Conservation (phyloP, 1,140 invertebrate species). For the Pentalonia nigronervosa region DNA sequence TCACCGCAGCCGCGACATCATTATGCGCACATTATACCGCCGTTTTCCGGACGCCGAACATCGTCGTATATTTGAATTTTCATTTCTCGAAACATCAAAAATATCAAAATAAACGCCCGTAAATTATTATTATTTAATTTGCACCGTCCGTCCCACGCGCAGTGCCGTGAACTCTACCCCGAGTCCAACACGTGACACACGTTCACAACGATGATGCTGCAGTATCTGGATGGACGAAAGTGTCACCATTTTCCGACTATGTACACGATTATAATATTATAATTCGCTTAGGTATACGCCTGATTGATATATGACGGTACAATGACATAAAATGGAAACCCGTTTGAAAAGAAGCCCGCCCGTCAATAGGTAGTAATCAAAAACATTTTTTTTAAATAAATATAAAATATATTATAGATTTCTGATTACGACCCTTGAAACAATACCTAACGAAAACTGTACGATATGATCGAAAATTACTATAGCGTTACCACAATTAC, state of each 20-base stretch:
- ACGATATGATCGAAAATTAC: no score
- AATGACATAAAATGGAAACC: not conserved
- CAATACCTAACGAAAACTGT: no score
- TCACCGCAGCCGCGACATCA: not conserved
- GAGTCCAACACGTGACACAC: not conserved
- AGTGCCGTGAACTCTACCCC: not conserved
- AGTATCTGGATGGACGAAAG: not conserved
- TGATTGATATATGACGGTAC: not conserved
- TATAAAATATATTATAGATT: no score
- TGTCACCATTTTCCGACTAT: not conserved
- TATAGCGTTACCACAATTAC: no score
- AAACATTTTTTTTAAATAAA: no score
- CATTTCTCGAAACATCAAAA: not conserved
- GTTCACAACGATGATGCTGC: not conserved
- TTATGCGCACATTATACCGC: not conserved
- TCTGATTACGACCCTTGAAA: no score
- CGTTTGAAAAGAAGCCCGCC: not conserved
- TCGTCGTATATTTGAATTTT: not conserved
- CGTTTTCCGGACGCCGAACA: not conserved
- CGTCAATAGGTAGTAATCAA: no score
- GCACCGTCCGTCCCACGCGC: not conserved
- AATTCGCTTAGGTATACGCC: not conserved
- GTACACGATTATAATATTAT: not conserved
- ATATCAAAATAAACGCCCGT: not conserved
- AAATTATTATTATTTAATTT: not conserved